Conservation (phyloP, 2,113 vertebrate genomes). For the Acinonyx jubatus region DNA sequence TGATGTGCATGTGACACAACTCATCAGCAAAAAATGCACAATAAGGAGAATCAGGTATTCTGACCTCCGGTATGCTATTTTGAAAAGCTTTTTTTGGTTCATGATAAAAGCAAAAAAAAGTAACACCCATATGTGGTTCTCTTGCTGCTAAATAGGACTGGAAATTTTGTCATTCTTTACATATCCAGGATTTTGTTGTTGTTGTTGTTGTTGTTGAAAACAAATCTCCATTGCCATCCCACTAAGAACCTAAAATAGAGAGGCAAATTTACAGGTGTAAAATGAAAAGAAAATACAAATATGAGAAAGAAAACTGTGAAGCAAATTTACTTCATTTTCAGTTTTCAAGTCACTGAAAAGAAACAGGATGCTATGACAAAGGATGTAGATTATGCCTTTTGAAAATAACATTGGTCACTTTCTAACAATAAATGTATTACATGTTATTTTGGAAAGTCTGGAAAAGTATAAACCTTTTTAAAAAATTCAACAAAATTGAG, state of each 20-base stretch:
- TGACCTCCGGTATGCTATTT: background rate
- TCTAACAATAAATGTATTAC: background rate
- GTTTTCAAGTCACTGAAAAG: slow-evolving; percentile 57
- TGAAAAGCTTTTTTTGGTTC: background rate
- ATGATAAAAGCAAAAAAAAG: background rate
- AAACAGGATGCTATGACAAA: slow-evolving; percentile 49
- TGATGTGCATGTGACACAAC: fast-evolving
- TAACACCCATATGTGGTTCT: background rate
- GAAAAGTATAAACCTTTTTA: background rate
- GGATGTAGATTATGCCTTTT: background rate
- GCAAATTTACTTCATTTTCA: slow-evolving; percentile 40
- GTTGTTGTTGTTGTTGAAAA: slow-evolving; percentile 32
- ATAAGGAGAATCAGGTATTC: background rate
- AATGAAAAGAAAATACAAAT: slow-evolving; percentile 55
- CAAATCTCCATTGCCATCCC: slow-evolving; percentile 36
- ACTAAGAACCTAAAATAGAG: slow-evolving; percentile 57
- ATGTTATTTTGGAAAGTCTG: slow-evolving; percentile 44
- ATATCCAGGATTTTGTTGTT: slow-evolving; percentile 19
- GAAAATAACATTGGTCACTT: slow-evolving; percentile 49
- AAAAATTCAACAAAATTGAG: background rate
- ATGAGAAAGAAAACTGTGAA: slow-evolving; percentile 28
- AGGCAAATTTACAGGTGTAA: slow-evolving; percentile 35
- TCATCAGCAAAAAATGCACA: background rate
- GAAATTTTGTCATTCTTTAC: slow-evolving; percentile 55
- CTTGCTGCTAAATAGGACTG: slow-evolving; percentile 32